phyloP scores from a whole-genome alignment of 1,140 invertebrate genomes.

The Oryzaephilus surinamensis region DNA sequence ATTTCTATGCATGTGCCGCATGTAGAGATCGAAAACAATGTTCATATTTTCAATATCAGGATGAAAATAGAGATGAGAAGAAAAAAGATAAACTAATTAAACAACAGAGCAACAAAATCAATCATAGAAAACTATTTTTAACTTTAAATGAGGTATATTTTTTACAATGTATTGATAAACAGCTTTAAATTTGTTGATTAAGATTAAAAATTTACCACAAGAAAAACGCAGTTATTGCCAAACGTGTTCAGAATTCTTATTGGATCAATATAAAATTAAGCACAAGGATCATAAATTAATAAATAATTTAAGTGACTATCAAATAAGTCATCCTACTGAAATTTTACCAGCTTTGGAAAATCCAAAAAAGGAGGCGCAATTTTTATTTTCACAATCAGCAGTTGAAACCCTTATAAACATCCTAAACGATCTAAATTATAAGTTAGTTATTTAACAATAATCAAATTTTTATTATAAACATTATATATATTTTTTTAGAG shows the following conservation, averaged over 20 bases:
- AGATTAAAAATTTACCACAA: constrained; percentile 35
- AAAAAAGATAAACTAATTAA: constrained; percentile 37
- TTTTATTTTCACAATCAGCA: constrained; percentile 52
- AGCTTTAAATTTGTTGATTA: constrained; percentile 3
- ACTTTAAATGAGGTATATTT: constrained; percentile 35
- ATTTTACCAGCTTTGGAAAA: constrained; percentile 50
- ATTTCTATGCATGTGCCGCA: constrained; percentile 68
- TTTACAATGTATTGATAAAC: constrained; percentile 14
- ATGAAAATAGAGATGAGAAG: constrained; percentile 31
- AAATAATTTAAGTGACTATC: constrained; percentile 37
- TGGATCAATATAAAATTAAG: constrained; percentile 33
- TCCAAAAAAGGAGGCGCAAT: constrained; percentile 65
- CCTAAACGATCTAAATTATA: constrained; percentile 41
- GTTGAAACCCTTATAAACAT: constrained; percentile 45
- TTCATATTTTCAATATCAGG: constrained; percentile 50
- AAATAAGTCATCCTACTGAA: constrained; percentile 45
- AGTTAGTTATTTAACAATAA: constrained; percentile 23
- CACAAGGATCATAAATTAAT: constrained; percentile 42
- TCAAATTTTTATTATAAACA: constrained; percentile 9
- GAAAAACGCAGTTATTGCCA: constrained; percentile 49
- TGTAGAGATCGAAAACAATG: constrained; percentile 66
- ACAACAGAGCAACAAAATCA: constrained; percentile 37
- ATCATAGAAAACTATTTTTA: constrained; percentile 44
- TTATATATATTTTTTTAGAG: constrained; percentile 39
- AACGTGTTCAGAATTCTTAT: constrained; percentile 48